Base-by-base conservation (phyloP, 2,797 vertebrate species). In the Parotocinclus haroldoi region DNA sequence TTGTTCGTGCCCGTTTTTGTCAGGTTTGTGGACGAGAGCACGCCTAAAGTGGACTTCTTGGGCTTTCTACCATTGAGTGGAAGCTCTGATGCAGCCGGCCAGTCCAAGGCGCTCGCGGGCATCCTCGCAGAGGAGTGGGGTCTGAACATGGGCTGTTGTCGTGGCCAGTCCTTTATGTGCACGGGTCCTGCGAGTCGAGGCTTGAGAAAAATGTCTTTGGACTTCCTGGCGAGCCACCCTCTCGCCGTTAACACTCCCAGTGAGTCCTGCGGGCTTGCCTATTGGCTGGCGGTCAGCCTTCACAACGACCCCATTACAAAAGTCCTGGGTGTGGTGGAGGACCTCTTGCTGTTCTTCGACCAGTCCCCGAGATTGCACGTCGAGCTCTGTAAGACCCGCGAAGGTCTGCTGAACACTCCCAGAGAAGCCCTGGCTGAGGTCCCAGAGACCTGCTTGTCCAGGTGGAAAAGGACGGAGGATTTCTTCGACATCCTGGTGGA, bases 391-490 rank as follows among this genome's bases (percentile, higher is more conserved):
- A 91, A 85, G 63, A 88, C 91, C 0, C 92, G 95, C 63, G 92
- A 86, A 82, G 90, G 79, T 82, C 90, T 84, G 79, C 80, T 62
- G 80, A 94, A 85, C 75, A 92, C 86, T 87, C 94, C 86, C 45
- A 89, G 84, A 77, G 90, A 91, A 19, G 88, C 89, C 37, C 80
- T 91, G 64, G 89, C 85, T 6, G 91, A 90, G 68, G 81, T 87
- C 19, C 89, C 91, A 50, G 90, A 91, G 73, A 91, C 96, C 0
- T 93, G 92, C 69, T 93, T 81, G 72, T 94, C 94, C 0, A 92
- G 91, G 58, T 98, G 96, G 97, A 94, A 91, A 45, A 92, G 92
- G 76, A 90, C 94, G 39, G 96, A 99, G 1, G 95, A 99, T 73
- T 88, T 91, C 68, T 98, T 98, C 37, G 97, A 98, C 79, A 87